Evolutionary conservation across 1,140 invertebrate genomes (phyloP), one percentile per base, ranked within the genome.

Genomic region (Euura saliciscinereae): DNA sequence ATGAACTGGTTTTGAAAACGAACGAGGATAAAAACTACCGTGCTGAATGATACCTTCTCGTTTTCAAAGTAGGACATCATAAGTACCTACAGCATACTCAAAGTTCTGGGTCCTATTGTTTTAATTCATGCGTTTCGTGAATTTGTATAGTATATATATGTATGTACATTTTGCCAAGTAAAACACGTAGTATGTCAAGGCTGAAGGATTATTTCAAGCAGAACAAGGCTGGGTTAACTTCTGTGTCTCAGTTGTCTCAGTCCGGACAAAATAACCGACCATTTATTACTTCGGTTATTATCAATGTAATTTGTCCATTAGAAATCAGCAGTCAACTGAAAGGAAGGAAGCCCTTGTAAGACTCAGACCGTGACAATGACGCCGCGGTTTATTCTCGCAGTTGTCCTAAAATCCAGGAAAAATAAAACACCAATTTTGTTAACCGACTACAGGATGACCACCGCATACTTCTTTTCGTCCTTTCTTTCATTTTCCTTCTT

Each of bases 121-220:
- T 59, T 59, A 59, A 59, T 59, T 59, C 51, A 59, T 59, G 51
- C 51, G 51, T 59, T 59, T 59, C 51, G 5, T n/a, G 51, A 59
- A 59, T 59, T 59, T 59, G 13, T 59, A 6, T 59, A 59, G 51
- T 59, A 59, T 59, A 59, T 59, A 59, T n/a, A n/a, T 59, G 51
- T 59, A n/a, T 59, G 13, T 28, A 59, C 13, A 59, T 59, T 59
- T 59, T 59, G 51, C 51, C 51, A 59, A n/a, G 51, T 59, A 59
- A 59, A 59, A 59, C 51, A 59, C 51, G 51, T 59, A 59, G 51
- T 59, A 59, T 59, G 51, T 59, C 51, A 59, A 59, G 51, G 51
- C 51, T 59, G 51, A 8, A n/a, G 51, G 51, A 59, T 11, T 59
- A 59, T 59, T n/a, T n/a, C 51, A 59, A 59, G 51, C 51, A 59